Percentiles rank a stretch among this genome's conserved stretches.
Evolutionary conservation across 2,797 vertebrate species (phyloP).

Genomic region (Dallia pectoralis): DNA sequence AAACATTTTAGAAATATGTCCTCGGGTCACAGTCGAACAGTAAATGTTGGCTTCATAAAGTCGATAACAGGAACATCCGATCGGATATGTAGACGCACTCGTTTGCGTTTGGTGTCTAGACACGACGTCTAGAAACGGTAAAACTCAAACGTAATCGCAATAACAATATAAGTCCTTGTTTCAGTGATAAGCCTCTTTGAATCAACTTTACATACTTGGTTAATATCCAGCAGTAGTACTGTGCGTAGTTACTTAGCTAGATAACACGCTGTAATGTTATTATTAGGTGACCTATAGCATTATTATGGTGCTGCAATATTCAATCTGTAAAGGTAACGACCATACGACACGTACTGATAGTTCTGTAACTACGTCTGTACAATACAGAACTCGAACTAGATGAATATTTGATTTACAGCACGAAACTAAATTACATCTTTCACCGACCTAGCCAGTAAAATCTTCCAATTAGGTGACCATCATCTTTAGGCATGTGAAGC

Average conservation of each 20-base stretch:
- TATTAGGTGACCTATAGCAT: too few species aligned
- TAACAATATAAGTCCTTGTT: constrained; percentile 16
- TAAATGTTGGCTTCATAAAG: neutral
- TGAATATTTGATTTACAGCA: too few species aligned
- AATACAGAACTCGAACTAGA: too few species aligned
- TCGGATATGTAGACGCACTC: neutral
- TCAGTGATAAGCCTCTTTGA: constrained; percentile 25
- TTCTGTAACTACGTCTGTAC: too few species aligned
- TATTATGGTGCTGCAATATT: neutral
- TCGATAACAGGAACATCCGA: neutral
- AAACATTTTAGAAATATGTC: neutral
- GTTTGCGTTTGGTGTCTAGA: neutral
- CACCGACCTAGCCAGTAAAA: neutral
- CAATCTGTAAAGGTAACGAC: neutral
- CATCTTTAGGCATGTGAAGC: too few species aligned
- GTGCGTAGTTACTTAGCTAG: neutral
- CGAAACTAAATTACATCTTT: neutral
- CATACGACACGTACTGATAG: too few species aligned
- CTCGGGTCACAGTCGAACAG: neutral
- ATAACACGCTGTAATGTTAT: too few species aligned
- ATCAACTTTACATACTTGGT: constrained; percentile 21
- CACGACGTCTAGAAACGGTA: neutral
- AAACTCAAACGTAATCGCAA: neutral
- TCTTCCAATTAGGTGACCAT: neutral
- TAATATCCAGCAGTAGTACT: neutral